Evolutionary conservation across 2,888 invertebrate species (phyloP), one percentile per base, ranked within the genome.

Genomic region (Baccha elongata): DNA sequence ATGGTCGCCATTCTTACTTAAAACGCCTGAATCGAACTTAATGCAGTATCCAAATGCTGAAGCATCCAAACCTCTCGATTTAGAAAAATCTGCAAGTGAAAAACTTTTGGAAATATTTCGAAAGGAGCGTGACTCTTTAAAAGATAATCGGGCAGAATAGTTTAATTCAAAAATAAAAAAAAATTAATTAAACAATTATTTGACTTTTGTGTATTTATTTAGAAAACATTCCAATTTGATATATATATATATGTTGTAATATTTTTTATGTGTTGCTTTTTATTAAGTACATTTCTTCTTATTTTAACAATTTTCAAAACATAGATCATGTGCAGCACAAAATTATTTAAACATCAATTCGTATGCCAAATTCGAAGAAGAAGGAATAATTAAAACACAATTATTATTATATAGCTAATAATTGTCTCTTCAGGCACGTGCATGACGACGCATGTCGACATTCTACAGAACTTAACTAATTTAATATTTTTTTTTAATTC

Each of bases 1-100:
- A 0, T 99, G 99, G 99, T 97, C 95, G 4, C 98, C 98, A 0
- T 98, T 95, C 87, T 94, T 94, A 0, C 93, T 95, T 86, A 94
- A 93, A 87, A 91, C 93, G 80, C 94, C 96, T 0, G 92, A 91
- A 42, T 87, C 94, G 6, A 95, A 96, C 88, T 87, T 93, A 1
- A 92, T 91, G 0, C 86, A 91, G 19, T 93, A 94, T 85, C 97
- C 97, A 0, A 91, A 93, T 87, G 92, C 90, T 3, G 92, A 93
- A 21, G 91, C 93, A 29, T 93, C 94, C 1, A 89, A 90, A 10
- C 93, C 94, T 19, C 86, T 93, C 17, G 91, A 93, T 86, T 69
- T 92, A 1, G 91, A 92, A 1, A 91, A 92, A 75, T 91, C 94
- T 0, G 96, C 96, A 0, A 94, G 95, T 0, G 94, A 96, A 85